phyloP scores from a whole-genome alignment of 2,797 vertebrate genomes.

The Spinibarbus caldwelli region DNA sequence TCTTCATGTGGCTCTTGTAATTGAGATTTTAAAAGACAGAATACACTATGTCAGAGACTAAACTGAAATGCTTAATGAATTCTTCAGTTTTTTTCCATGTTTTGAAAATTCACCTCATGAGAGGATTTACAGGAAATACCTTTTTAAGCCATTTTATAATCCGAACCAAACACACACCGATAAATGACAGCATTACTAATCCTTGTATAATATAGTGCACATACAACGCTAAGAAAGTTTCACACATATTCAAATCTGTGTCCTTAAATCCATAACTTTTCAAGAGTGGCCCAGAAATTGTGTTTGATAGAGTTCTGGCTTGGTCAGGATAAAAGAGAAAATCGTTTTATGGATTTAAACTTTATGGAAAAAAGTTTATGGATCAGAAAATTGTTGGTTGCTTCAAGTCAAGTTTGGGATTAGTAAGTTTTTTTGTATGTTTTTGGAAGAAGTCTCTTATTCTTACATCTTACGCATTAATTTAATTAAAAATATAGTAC shows the following conservation, averaged over 20 bases:
- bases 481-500: not conserved
- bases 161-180: constrained; percentile 29
- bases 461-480: not conserved
- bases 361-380: constrained; percentile 8
- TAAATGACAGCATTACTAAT: constrained; percentile 39
- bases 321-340: constrained; percentile 6
- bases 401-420: not conserved
- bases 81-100: not conserved
- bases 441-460: not conserved
- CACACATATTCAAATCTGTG: constrained; percentile 2
- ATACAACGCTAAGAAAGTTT: constrained; percentile 36
- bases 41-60: not conserved
- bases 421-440: not conserved
- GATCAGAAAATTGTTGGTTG: not conserved
- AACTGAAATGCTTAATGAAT: not conserved
- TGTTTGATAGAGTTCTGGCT: constrained; percentile 22
- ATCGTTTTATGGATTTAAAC: constrained; percentile 24
- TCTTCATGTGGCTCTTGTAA: not conserved
- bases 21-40: constrained; percentile 2
- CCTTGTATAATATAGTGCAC: constrained; percentile 18
- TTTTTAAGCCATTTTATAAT: constrained; percentile 15
- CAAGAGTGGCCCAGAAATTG: constrained; percentile 12
- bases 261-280: constrained; percentile 10
- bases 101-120: constrained; percentile 8
- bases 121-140: constrained; percentile 4